Percentiles rank a stretch among this genome's conserved stretches.
Evolutionary conservation across 2,888 invertebrate species (phyloP).

Genomic region (Epistrophe eligans): DNA sequence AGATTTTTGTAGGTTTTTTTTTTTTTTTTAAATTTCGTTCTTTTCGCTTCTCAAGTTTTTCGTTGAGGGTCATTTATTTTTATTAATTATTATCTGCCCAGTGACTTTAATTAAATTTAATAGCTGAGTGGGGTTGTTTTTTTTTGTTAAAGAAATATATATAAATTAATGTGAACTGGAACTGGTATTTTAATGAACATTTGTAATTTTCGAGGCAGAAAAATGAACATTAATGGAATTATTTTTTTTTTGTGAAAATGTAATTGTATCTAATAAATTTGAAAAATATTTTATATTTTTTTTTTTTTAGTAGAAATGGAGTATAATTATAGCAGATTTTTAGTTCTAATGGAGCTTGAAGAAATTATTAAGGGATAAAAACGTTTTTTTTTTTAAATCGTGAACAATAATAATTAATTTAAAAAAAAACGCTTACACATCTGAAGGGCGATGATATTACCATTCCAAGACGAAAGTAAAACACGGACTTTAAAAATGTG

Average conservation of each 20-base stretch:
- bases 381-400: background rate
- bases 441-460: too few species aligned
- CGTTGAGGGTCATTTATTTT: conserved; percentile 53
- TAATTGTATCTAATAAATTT: background rate
- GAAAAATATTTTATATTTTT: background rate
- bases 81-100: conserved; percentile 69
- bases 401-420: background rate
- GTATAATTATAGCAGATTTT: background rate
- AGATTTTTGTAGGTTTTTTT: conserved; percentile 1
- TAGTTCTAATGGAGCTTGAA: background rate
- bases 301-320: background rate
- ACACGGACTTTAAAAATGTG: too few species aligned
- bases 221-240: conserved; percentile 6
- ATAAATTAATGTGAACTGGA: background rate
- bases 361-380: background rate
- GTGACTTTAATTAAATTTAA: conserved; percentile 71
- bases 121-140: conserved; percentile 39
- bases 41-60: conserved; percentile 14
- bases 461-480: too few species aligned
- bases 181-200: conserved; percentile 25
- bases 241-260: background rate
- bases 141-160: background rate
- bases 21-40: background rate
- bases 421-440: background rate
- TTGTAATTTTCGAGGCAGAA: background rate